phyloP scores from a whole-genome alignment of 2,113 vertebrate genomes.

The Sinocyclocheilus rhinocerous region DNA sequence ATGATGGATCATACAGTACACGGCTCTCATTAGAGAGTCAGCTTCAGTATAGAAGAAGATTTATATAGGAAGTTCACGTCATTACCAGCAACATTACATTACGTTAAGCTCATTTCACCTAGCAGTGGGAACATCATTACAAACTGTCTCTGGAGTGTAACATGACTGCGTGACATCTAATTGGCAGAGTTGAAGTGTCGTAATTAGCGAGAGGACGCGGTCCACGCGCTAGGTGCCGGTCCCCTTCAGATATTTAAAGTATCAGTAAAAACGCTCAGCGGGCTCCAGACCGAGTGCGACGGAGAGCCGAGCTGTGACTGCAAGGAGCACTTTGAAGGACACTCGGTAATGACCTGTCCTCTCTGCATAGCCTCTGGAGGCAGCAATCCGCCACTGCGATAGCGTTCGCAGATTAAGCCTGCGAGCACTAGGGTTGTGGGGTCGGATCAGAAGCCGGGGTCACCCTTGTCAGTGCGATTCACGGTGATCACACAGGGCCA shows the following conservation, averaged over 20 bases:
- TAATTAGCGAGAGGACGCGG: slow-evolving; percentile 64
- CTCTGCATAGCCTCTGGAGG: slow-evolving; percentile 64
- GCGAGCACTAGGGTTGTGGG: slow-evolving; percentile 52
- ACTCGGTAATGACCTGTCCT: slow-evolving; percentile 73
- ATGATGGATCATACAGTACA: neutral
- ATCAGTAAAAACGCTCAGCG: slow-evolving; percentile 66
- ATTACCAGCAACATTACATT: slow-evolving; percentile 35
- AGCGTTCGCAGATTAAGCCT: slow-evolving; percentile 70
- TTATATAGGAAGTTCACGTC: slow-evolving; percentile 15
- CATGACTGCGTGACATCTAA: slow-evolving; percentile 40
- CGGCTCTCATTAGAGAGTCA: slow-evolving; percentile 7
- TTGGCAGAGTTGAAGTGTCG: slow-evolving; percentile 58
- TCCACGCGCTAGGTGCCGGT: slow-evolving; percentile 46
- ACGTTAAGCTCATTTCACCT: slow-evolving; percentile 32
- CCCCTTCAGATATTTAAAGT: slow-evolving; percentile 58
- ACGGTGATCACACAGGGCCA: slow-evolving; percentile 56
- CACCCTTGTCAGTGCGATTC: slow-evolving; percentile 67
- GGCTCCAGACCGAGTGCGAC: slow-evolving; percentile 57
- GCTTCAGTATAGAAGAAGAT: slow-evolving; percentile 12
- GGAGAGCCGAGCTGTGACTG: slow-evolving; percentile 41
- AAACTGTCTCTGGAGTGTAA: slow-evolving; percentile 28
- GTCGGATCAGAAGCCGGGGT: slow-evolving; percentile 64
- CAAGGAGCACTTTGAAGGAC: slow-evolving; percentile 70
- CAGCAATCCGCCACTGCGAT: slow-evolving; percentile 59
- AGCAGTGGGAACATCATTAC: slow-evolving; percentile 43